phyloP scores from a whole-genome alignment of 2,113 vertebrate species.

The Ailurus styani region DNA sequence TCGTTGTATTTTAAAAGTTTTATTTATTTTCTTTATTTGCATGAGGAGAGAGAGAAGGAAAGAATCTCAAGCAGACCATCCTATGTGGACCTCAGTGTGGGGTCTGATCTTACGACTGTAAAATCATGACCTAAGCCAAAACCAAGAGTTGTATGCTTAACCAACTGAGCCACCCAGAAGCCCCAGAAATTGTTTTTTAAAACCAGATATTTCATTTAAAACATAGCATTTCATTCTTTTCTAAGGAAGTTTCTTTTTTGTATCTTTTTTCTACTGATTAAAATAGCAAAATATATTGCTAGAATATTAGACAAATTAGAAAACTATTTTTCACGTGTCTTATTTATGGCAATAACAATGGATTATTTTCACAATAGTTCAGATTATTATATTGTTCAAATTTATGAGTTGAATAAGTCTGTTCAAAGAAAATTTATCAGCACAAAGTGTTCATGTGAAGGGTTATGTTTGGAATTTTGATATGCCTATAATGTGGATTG shows the following conservation, averaged over 20 bases:
- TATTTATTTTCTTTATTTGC: not conserved
- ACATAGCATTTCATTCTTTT: not conserved
- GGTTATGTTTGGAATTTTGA: not conserved
- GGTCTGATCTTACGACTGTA: not conserved
- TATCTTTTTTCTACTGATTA: not conserved
- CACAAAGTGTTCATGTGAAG: not conserved
- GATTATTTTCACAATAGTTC: not conserved
- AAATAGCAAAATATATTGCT: not conserved
- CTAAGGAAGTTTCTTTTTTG: not conserved
- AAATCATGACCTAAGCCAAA: not conserved
- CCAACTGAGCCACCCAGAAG: not conserved
- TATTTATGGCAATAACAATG: not conserved
- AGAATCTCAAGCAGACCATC: not conserved
- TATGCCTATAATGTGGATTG: not conserved
- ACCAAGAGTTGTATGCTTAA: not conserved
- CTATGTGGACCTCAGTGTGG: not conserved
- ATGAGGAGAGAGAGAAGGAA: not conserved
- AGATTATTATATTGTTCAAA: slow-evolving; percentile 13
- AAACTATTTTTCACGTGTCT: not conserved
- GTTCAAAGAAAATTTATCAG: not conserved
- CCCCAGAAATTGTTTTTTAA: not conserved
- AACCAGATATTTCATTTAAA: not conserved
- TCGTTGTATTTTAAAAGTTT: not conserved
- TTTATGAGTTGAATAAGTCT: not conserved
- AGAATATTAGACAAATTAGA: not conserved